Evolutionary conservation across 2,113 vertebrate genomes (phyloP).

Genomic region (Uropsilus gracilis): DNA sequence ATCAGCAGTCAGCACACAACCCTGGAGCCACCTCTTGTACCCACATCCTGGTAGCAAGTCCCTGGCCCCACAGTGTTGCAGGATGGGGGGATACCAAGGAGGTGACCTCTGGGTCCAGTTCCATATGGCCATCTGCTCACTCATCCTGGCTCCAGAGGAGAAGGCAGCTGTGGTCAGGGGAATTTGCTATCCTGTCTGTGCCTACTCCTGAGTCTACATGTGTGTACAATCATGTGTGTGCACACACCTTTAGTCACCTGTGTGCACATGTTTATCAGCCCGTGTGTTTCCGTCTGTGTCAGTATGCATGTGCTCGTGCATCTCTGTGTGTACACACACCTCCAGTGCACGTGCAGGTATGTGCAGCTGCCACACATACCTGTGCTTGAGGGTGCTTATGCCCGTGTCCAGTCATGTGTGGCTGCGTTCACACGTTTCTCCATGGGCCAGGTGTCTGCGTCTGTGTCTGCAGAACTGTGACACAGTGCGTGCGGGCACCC

Average conservation of each 20-base stretch:
- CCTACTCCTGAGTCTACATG: background rate
- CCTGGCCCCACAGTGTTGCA: background rate
- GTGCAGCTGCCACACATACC: background rate
- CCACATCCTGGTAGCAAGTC: background rate
- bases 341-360: rapidly evolving
- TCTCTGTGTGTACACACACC: background rate
- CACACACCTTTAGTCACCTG: background rate
- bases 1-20: background rate
- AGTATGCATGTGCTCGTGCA: too few relatives aligned
- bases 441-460: background rate
- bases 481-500: rapidly evolving
- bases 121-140: background rate
- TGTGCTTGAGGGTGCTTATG: background rate
- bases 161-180: background rate
- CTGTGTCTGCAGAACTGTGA: background rate
- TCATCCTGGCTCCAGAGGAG: background rate
- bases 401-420: background rate
- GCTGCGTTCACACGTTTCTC: background rate
- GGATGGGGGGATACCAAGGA: background rate
- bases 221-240: background rate
- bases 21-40: background rate
- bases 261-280: background rate
- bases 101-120: background rate
- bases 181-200: background rate
- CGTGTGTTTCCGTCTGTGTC: background rate